Conservation (phyloP, 2,797 vertebrate species). For the Cetoscarus ocellatus region DNA sequence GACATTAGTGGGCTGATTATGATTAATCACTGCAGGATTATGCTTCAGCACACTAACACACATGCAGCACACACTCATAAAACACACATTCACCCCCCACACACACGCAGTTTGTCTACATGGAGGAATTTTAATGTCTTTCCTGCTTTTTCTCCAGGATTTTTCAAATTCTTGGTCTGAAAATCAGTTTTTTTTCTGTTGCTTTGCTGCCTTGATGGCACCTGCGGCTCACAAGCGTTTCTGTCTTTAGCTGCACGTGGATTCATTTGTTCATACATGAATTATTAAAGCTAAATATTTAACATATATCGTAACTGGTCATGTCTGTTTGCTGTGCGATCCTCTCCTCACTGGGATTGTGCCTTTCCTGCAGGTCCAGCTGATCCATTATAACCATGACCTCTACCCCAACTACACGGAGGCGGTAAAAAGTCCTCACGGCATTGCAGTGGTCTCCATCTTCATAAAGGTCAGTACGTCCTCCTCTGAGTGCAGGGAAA, state of each 20-base stretch:
- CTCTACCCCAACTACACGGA: constrained; percentile 94
- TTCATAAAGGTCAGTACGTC: constrained; percentile 93
- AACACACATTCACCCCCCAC: no score
- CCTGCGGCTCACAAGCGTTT: no score
- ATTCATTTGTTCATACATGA: background rate
- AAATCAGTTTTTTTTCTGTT: no score
- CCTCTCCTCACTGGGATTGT: background rate
- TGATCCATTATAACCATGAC: constrained; percentile 98
- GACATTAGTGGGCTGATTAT: constrained; percentile 74
- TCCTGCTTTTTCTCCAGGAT: no score
- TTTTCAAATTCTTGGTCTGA: no score
- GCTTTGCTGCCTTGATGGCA: no score
- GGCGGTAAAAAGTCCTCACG: constrained; percentile 93
- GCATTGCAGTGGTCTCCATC: constrained; percentile 95
- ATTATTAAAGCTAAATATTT: background rate
- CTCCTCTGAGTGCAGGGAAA: background rate
- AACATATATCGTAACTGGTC: background rate
- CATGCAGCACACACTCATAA: background rate
- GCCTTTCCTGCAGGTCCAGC: constrained; percentile 86
- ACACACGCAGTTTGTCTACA: no score
- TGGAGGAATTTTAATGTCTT: no score
- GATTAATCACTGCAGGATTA: constrained; percentile 76
- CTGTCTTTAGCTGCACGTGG: no score
- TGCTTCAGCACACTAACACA: constrained; percentile 14
- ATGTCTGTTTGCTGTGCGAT: background rate